phyloP scores from a whole-genome alignment of 1,140 invertebrate genomes.

The Chionoecetes opilio region DNA sequence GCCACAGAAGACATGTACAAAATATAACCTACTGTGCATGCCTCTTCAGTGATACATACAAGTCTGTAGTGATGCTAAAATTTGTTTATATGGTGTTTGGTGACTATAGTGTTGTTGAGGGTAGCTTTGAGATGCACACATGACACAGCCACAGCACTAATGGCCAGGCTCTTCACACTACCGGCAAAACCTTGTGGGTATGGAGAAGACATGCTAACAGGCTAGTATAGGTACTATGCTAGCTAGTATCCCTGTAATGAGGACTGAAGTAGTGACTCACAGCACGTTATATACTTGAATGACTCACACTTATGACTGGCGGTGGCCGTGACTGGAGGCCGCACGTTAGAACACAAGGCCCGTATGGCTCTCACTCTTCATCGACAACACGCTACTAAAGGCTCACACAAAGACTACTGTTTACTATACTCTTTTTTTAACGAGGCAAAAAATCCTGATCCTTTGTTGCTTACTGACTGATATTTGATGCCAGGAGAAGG shows the following conservation, averaged over 20 bases:
- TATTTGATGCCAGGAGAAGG: too few relatives aligned
- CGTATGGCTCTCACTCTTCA: background rate
- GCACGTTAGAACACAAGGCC: background rate
- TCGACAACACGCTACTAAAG: background rate
- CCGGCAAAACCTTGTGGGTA: background rate
- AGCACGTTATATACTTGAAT: conserved; percentile 4
- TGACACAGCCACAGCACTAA: background rate
- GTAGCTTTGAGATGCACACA: too few relatives aligned
- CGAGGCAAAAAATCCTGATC: too few relatives aligned
- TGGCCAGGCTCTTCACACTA: background rate
- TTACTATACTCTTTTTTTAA: too few relatives aligned
- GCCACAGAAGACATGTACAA: too few relatives aligned
- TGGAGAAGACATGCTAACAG: background rate
- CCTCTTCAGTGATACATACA: too few relatives aligned
- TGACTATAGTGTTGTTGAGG: too few relatives aligned
- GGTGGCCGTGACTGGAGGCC: conserved; percentile 7
- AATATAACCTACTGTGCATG: too few relatives aligned
- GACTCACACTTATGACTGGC: background rate
- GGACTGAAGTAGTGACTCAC: conserved; percentile 27
- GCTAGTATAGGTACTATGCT: background rate
- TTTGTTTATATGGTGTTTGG: too few relatives aligned
- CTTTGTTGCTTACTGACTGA: too few relatives aligned
- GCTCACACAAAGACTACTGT: too few relatives aligned
- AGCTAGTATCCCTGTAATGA: background rate
- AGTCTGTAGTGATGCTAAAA: too few relatives aligned